Evolutionary conservation across 2,888 invertebrate species (phyloP).

Genomic region (Cataglyphis albicans): DNA sequence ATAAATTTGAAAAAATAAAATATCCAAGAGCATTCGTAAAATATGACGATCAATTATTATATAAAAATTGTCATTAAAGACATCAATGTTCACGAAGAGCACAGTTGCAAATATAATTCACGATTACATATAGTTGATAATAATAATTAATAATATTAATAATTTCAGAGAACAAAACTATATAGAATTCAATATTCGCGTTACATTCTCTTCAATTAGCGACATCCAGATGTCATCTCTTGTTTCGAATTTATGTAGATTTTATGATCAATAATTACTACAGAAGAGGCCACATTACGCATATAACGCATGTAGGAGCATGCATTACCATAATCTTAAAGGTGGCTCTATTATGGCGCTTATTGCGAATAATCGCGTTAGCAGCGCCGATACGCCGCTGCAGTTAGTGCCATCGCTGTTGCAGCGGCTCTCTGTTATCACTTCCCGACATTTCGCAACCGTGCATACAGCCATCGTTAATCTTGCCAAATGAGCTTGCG

Average conservation of each 20-base stretch:
- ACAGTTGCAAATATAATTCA: background rate
- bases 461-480: slow-evolving; percentile 60
- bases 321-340: slow-evolving; percentile 79
- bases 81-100: background rate
- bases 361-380: slow-evolving; percentile 79
- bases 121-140: background rate
- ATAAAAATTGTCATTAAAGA: background rate
- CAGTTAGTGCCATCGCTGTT: slow-evolving; percentile 41
- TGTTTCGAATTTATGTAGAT: slow-evolving; percentile 75
- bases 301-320: slow-evolving; percentile 68
- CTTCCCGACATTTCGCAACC: slow-evolving; percentile 65
- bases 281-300: slow-evolving; percentile 65
- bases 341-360: slow-evolving; percentile 74
- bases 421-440: slow-evolving; percentile 63
- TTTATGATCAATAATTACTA: slow-evolving; percentile 80
- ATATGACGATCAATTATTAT: background rate
- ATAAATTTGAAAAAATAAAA: background rate
- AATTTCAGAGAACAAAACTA: background rate
- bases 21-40: background rate
- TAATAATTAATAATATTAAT: slow-evolving; percentile 1
- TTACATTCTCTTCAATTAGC: background rate
- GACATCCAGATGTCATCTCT: slow-evolving; percentile 44
- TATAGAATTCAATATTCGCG: background rate
- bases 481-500: slow-evolving; percentile 55
- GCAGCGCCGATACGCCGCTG: slow-evolving; percentile 59